Conservation (phyloP, 2,113 vertebrate species). For the Elephas maximus region DNA sequence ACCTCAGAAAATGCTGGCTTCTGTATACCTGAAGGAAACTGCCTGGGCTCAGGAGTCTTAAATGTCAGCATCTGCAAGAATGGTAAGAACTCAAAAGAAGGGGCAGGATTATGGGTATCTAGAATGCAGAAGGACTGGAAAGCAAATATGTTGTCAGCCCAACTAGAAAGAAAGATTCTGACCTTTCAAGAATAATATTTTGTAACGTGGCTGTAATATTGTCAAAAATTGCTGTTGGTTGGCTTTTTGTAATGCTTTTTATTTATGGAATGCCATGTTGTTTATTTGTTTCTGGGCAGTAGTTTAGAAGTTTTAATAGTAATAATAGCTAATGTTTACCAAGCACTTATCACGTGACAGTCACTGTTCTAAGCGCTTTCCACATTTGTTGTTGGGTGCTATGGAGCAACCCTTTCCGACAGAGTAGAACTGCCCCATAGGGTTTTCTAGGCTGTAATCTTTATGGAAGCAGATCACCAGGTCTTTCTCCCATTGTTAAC, state of each 20-base stretch:
- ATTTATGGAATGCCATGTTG: neutral
- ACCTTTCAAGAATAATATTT: neutral
- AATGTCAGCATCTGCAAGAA: conserved; percentile 95
- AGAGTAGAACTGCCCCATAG: neutral
- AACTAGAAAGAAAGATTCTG: neutral
- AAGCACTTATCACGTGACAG: neutral
- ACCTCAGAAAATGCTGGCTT: conserved; percentile 96
- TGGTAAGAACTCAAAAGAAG: conserved; percentile 86
- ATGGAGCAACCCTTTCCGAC: neutral
- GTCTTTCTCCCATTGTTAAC: too few species aligned
- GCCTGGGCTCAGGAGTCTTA: conserved; percentile 94
- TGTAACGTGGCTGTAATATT: neutral
- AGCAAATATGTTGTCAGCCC: neutral
- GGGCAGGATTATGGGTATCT: rapidly evolving
- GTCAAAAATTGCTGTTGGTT: neutral
- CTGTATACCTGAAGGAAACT: conserved; percentile 94
- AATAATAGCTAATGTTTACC: neutral
- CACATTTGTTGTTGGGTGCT: neutral
- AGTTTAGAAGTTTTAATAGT: neutral
- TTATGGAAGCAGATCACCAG: too few species aligned
- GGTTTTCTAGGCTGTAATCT: neutral
- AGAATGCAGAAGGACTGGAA: neutral
- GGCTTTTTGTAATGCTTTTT: neutral
- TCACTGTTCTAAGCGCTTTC: neutral
- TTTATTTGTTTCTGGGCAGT: neutral